These are phyloP conservation scores for Cavia aperea DNA, from an alignment of 2,113 vertebrate genomes.

Conservation along the genomic window DNA sequence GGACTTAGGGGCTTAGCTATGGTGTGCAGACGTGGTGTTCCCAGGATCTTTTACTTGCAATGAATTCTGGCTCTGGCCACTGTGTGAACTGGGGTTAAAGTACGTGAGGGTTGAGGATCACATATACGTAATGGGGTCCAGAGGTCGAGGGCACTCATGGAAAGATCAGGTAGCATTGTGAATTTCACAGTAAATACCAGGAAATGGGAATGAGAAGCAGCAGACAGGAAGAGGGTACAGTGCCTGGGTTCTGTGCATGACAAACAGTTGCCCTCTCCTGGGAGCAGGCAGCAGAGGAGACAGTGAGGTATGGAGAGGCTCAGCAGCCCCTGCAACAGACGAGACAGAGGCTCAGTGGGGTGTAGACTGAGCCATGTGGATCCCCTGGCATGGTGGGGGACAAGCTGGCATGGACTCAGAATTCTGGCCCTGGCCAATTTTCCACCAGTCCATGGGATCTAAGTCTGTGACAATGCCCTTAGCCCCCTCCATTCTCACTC, in stretches of 20 bases:
- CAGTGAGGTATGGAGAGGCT: neutral
- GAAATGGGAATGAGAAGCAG: neutral
- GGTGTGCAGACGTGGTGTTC: neutral
- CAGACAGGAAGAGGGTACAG: neutral
- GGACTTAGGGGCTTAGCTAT: neutral
- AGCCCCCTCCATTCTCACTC: neutral
- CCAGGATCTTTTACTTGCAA: neutral
- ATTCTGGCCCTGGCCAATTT: neutral
- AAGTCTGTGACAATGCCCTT: neutral
- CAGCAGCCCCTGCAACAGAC: too few relatives aligned
- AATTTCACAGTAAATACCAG: neutral
- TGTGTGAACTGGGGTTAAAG: neutral
- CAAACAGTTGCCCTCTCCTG: neutral
- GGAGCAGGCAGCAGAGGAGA: neutral
- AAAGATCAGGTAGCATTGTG: neutral
- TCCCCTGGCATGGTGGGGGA: neutral
- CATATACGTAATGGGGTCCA: too few relatives aligned
- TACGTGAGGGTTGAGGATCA: neutral
- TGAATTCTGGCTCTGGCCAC: neutral
- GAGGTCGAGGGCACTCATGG: neutral
- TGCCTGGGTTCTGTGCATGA: neutral
- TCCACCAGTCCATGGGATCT: neutral
- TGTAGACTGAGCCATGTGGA: too few relatives aligned
- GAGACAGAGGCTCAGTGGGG: neutral
- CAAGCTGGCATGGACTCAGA: neutral